Base-by-base conservation (phyloP, 2,113 vertebrate genomes). In the Muscicapa adusta region DNA sequence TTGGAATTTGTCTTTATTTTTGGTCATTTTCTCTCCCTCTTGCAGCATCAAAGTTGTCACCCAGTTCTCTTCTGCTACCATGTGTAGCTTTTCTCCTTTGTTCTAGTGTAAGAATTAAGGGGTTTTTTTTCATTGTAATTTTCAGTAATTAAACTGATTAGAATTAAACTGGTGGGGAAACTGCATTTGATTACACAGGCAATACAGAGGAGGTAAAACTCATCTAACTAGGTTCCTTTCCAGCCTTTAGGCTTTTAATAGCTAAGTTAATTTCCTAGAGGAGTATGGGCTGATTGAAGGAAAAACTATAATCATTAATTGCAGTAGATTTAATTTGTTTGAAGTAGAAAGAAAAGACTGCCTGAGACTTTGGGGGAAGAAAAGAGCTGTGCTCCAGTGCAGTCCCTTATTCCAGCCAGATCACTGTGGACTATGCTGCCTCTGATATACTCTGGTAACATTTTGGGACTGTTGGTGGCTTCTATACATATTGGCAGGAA, bases 141-240 rank as follows among this genome's bases (percentile, higher is more conserved):
- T 96, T 95, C 91, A 96, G 92, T 95, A 96, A 96, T 93, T 96
- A 96, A 96, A 97, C 68, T 97, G 95, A 96, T 96, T 93, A 94
- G 90, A 96, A 96, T 96, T 95, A 94, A 95, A 95, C 93, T 96
- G 79, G 79, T 95, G 85, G 88, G 90, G 93, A 96, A 96, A 90
- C 88, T 91, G 88, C 85, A 88, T 93, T 93, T 96, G 93, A 95
- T 96, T 97, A 93, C 92, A 88, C 75, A 95, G 92, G 93, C 94
- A 96, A 77, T 91, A 90, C n/a, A 88, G 88, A 66, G 72, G 85
- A 95, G 94, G 94, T 96, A 81, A 95, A 96, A 96, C 82, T 94
- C 90, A 94, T 96, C 91, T 96, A 94, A 88, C 88, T 96, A 93
- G 90, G 91, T 94, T 91, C 72, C 82, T 94, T 94, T 94, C 82